Evolutionary conservation across 2,888 invertebrate genomes (phyloP), one percentile per base, ranked within the genome.

Genomic region (Mimas tiliae): DNA sequence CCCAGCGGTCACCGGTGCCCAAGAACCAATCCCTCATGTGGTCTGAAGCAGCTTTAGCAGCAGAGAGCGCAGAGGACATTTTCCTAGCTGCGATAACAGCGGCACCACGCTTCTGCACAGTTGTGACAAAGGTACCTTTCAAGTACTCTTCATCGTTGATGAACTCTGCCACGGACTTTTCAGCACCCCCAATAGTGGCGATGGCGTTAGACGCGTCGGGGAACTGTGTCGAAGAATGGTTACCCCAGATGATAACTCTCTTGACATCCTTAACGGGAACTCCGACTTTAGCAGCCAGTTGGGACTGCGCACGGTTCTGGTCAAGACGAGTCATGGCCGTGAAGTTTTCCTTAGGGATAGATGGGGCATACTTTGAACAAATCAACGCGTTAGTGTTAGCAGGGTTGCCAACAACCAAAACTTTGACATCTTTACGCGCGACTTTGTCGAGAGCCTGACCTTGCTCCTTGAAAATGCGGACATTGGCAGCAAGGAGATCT

Each of bases 331-430:
- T 99, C 98, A 99, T 98, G 11, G 99, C 99, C 50, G 98, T 97
- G 89, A 99, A 99, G 90, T 99, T 99, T 85, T 98, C 97, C 78
- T 96, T 96, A 19, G 99, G 99, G 83, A 99, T 99, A 27, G 98
- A 97, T 14, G 99, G 98, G 34, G 98, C 98, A 85, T 98, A 99
- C 83, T 98, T 98, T 12, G 98, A 97, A 87, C 98, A 98, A 76
- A 99, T 98, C 63, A 98, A 93, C 12, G 99, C 99, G 92, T 99
- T 99, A 4, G 99, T 99, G 88, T 99, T 99, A 19, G 99, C 99
- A 64, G 99, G 99, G 90, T 99, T 99, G 52, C 99, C 99, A 75
- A 99, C 99, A 48, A 99, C 99, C 55, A 99, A 94, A 4, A 95
- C 98, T 94, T 99, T 99, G 53, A 99, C 97, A 85, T 96, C 96